These are phyloP conservation scores for Rallus limicola DNA, from an alignment of 2,113 vertebrate genomes.

Conservation along the genomic window DNA sequence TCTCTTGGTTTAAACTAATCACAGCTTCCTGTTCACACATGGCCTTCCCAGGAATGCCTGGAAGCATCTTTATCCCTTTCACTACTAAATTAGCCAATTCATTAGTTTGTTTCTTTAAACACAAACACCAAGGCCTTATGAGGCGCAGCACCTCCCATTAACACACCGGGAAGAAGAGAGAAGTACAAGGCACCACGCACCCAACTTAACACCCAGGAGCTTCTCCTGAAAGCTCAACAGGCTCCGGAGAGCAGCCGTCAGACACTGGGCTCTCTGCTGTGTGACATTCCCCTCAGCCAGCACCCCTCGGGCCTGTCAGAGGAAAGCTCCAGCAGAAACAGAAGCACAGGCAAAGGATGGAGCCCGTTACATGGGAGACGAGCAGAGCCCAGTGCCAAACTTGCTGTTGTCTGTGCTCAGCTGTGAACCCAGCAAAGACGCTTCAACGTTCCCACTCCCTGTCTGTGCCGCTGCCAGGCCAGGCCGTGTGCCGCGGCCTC, in stretches of 20 bases:
- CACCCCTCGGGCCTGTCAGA: accelerated
- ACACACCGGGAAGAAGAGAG: neutral
- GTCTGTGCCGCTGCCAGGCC: neutral
- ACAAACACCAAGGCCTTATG: neutral
- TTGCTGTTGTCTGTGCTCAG: neutral
- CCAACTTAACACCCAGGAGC: accelerated
- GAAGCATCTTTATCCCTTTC: neutral
- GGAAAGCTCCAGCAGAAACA: accelerated
- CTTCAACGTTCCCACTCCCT: neutral
- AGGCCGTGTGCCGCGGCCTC: neutral
- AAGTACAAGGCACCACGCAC: neutral
- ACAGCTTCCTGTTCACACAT: neutral
- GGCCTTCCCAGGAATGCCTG: neutral
- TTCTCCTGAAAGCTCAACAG: neutral
- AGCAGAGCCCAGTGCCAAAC: accelerated
- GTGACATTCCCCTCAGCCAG: neutral
- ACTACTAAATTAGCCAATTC: neutral
- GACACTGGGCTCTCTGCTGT: no score
- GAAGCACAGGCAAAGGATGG: accelerated
- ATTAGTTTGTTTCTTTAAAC: neutral
- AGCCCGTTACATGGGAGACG: accelerated
- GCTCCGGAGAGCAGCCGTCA: neutral
- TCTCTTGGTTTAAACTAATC: neutral
- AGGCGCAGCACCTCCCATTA: neutral
- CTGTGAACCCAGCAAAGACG: neutral